Evolutionary conservation across 2,113 vertebrate species (phyloP).

Genomic region (human): DNA sequence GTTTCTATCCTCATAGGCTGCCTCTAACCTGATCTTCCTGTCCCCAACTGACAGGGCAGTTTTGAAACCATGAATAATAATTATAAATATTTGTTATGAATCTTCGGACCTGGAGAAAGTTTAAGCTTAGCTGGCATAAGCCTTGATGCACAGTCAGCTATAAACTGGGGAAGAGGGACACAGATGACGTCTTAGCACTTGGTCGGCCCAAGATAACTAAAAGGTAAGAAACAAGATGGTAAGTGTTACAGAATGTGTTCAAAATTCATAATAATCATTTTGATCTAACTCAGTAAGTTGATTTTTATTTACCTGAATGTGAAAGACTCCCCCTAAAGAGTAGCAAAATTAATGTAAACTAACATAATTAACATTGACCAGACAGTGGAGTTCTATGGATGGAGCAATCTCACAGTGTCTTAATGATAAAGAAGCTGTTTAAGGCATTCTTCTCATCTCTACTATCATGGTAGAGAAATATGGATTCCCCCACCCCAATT

Average conservation of each 20-base stretch:
- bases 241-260: background rate
- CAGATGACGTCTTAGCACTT: background rate
- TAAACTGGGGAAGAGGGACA: background rate
- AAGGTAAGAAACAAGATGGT: background rate
- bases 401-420: background rate
- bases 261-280: slow-evolving; percentile 13
- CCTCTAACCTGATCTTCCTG: background rate
- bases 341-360: background rate
- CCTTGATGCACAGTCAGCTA: background rate
- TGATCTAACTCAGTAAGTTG: background rate
- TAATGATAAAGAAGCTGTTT: background rate
- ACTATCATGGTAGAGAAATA: background rate
- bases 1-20: background rate
- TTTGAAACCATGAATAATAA: background rate
- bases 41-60: background rate
- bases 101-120: background rate
- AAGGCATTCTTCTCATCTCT: background rate
- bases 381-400: background rate
- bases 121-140: background rate
- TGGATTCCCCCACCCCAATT: background rate
- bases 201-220: background rate
- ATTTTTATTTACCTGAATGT: slow-evolving; percentile 3
- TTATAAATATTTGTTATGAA: background rate
- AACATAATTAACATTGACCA: background rate
- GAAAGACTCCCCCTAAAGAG: background rate